phyloP scores from a whole-genome alignment of 2,888 invertebrate genomes.

The Amphiduros pacificus region DNA sequence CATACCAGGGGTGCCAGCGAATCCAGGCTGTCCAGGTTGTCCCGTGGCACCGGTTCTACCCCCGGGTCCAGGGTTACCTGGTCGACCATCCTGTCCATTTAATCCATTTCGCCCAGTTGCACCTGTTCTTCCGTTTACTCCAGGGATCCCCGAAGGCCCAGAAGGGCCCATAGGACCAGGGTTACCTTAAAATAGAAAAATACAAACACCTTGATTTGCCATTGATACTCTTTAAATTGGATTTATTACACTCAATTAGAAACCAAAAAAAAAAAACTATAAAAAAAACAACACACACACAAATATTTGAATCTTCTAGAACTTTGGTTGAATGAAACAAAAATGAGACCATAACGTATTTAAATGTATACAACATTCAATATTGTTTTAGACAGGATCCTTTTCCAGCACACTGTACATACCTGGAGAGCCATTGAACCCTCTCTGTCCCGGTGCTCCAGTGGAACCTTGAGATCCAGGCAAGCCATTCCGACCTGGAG shows the following conservation, averaged over 20 bases:
- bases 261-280: too few species aligned
- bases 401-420: too few species aligned
- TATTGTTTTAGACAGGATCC: too few species aligned
- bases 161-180: background rate
- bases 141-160: background rate
- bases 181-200: background rate
- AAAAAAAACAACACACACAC: too few species aligned
- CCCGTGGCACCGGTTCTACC: background rate
- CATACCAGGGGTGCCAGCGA: slow-evolving; percentile 1
- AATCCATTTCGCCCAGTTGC: background rate
- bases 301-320: too few species aligned
- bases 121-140: background rate
- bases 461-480: background rate
- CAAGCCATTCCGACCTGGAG: background rate
- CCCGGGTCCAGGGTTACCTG: background rate
- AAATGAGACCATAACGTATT: too few species aligned
- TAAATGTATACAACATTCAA: too few species aligned
- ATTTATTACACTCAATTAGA: too few species aligned
- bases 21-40: slow-evolving; percentile 2
- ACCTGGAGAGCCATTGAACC: too few species aligned
- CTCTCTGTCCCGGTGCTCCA: background rate
- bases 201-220: too few species aligned
- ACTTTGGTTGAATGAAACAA: too few species aligned
- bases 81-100: background rate
- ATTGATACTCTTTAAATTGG: too few species aligned